Evolutionary conservation across 2,888 invertebrate genomes (phyloP).

Genomic region (Archips crataeganus): DNA sequence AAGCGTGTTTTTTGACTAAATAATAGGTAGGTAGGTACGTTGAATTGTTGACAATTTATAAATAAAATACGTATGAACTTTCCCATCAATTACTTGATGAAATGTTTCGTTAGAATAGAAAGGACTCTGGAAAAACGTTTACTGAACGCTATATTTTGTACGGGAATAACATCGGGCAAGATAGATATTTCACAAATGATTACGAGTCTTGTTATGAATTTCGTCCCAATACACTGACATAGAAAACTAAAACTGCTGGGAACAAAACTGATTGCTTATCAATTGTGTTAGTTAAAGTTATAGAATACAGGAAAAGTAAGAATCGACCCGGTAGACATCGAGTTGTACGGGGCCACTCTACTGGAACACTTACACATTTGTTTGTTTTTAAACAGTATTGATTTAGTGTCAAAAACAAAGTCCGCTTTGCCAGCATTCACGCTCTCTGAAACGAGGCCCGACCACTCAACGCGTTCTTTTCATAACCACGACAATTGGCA

Average conservation of each 20-base stretch:
- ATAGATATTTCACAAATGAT: neutral
- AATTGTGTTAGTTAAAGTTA: too few relatives aligned
- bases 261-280: too few relatives aligned
- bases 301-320: too few relatives aligned
- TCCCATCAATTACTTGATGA: constrained; percentile 12
- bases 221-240: too few relatives aligned
- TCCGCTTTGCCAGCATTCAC: constrained; percentile 47
- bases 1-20: neutral
- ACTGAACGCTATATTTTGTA: neutral
- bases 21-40: neutral
- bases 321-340: too few relatives aligned
- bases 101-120: neutral
- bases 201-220: neutral
- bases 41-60: neutral
- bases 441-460: constrained; percentile 56
- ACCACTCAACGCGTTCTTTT: constrained; percentile 75
- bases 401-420: constrained; percentile 45
- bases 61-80: constrained; percentile 2
- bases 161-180: neutral
- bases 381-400: constrained; percentile 2
- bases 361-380: neutral
- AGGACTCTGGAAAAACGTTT: neutral
- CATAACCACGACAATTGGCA: constrained; percentile 79
- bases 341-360: too few relatives aligned
- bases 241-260: too few relatives aligned